These are phyloP conservation scores for Epinotia bilunana DNA, from an alignment of 2,888 invertebrate genomes.

Conservation along the genomic window DNA sequence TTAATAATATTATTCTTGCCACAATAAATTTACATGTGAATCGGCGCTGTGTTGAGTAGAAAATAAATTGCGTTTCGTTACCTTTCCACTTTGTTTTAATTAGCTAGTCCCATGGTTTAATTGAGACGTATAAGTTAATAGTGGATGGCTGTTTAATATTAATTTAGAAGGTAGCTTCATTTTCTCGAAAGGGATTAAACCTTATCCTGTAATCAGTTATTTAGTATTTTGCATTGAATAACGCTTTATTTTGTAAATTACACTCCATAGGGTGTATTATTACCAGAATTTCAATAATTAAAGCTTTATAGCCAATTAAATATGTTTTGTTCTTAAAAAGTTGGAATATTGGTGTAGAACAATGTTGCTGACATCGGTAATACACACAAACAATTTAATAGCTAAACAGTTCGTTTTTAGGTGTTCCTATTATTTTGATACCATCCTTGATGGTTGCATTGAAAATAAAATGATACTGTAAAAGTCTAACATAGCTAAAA, in stretches of 20 bases:
- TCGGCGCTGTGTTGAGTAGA: constrained; percentile 76
- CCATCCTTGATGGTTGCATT: no score
- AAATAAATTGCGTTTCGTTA: constrained; percentile 79
- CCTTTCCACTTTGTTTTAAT: constrained; percentile 74
- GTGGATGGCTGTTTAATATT: constrained; percentile 25
- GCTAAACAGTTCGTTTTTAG: not conserved
- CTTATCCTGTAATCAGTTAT: not conserved
- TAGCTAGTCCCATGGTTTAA: constrained; percentile 56
- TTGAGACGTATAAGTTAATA: constrained; percentile 36
- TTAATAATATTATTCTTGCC: constrained; percentile 76
- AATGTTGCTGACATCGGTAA: no score
- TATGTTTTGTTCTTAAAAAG: no score
- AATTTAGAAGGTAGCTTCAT: constrained; percentile 1
- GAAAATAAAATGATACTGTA: not conserved
- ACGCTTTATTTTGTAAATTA: not conserved
- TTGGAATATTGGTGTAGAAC: no score
- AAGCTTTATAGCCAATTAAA: no score
- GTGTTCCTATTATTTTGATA: no score
- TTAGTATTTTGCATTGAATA: not conserved
- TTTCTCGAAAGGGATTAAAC: not conserved
- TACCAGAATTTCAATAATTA: not conserved
- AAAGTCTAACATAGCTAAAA: not conserved
- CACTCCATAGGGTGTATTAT: not conserved
- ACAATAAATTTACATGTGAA: constrained; percentile 74
- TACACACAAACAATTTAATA: not conserved